These are phyloP conservation scores for Ceriagrion tenellum DNA, from an alignment of 2,888 invertebrate species.

Conservation along the genomic window DNA sequence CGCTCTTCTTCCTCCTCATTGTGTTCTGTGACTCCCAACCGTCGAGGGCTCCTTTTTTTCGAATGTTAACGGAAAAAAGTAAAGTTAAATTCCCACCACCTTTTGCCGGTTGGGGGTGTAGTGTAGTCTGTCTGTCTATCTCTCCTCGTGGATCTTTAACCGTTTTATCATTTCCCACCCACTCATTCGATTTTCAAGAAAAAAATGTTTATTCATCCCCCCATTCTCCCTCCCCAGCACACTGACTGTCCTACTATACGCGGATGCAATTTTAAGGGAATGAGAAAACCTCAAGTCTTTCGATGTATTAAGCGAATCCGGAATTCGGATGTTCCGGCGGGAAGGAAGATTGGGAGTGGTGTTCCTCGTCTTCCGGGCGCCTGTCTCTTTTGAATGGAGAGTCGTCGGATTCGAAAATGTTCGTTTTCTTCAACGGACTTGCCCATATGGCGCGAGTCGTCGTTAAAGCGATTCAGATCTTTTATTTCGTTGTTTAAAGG, in stretches of 20 bases:
- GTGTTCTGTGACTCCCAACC: slow-evolving; percentile 30
- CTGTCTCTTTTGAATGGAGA: background rate
- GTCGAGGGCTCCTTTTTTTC: background rate
- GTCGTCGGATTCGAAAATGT: background rate
- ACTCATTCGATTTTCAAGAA: background rate
- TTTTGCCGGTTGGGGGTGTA: background rate
- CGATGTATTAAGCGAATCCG: too few species aligned
- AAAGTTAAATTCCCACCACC: background rate
- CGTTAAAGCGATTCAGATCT: background rate
- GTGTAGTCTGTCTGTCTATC: background rate
- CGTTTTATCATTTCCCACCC: slow-evolving; percentile 28
- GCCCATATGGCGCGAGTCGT: background rate
- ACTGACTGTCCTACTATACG: too few species aligned
- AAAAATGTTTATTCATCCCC: background rate
- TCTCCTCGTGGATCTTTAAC: slow-evolving; percentile 23
- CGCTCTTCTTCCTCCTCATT: background rate
- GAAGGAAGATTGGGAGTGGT: too few species aligned
- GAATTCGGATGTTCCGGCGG: too few species aligned
- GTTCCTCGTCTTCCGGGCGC: background rate
- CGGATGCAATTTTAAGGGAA: background rate
- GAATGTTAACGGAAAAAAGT: slow-evolving; percentile 22
- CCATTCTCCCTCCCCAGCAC: too few species aligned
- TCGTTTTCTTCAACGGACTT: background rate
- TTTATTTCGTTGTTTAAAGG: background rate
- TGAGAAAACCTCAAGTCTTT: too few species aligned